Evolutionary conservation across 2,888 invertebrate genomes (phyloP).

Genomic region (Camponotus fellah): DNA sequence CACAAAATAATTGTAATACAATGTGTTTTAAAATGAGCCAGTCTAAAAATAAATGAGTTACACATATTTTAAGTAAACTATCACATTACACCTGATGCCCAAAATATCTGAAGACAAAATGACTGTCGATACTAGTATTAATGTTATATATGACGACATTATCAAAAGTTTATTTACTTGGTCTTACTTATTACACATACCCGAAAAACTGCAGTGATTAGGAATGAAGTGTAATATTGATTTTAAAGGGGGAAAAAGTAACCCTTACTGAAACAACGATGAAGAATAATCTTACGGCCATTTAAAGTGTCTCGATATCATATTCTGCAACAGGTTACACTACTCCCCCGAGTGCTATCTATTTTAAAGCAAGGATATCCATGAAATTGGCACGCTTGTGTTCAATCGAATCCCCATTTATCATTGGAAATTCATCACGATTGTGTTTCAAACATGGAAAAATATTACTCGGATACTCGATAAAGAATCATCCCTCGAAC

Average conservation of each 20-base stretch:
- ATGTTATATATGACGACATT: background rate
- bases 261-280: background rate
- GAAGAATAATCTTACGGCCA: constrained; percentile 8
- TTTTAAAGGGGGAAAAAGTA: background rate
- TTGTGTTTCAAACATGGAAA: background rate
- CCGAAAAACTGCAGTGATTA: constrained; percentile 16
- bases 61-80: constrained; percentile 4
- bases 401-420: background rate
- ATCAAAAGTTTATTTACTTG: background rate
- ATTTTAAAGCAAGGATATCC: constrained; percentile 28
- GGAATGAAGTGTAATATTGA: background rate
- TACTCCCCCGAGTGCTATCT: constrained; percentile 5
- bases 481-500: background rate
- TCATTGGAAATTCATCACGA: background rate
- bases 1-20: background rate
- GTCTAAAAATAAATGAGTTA: background rate
- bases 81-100: background rate
- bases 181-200: background rate
- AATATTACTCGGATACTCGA: background rate
- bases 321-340: constrained; percentile 64
- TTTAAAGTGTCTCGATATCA: constrained; percentile 17
- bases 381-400: background rate
- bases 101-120: background rate
- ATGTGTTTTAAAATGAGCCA: background rate
- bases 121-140: background rate